Conservation (phyloP, 2,888 invertebrate species). For the Agrotis clavis region DNA sequence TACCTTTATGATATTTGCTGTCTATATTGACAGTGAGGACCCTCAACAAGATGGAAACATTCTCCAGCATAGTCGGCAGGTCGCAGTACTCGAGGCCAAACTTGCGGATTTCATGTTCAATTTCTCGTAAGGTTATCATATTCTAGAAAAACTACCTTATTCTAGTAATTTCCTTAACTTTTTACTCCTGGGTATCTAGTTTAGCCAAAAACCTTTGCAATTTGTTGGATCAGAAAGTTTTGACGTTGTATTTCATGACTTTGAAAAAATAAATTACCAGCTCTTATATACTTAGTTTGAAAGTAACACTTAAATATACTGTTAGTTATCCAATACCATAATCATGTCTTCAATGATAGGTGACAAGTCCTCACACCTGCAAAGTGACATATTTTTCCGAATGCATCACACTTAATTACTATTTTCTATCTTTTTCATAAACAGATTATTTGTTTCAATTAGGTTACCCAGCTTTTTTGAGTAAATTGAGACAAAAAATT, state of each 20-base stretch:
- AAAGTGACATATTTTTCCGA: slow-evolving; percentile 39
- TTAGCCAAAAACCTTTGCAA: background rate
- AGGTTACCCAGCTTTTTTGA: background rate
- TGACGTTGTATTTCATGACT: background rate
- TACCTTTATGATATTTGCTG: slow-evolving; percentile 61
- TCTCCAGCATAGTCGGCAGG: slow-evolving; percentile 70
- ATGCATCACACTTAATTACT: slow-evolving; percentile 42
- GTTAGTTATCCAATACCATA: slow-evolving; percentile 6
- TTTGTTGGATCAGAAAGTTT: background rate
- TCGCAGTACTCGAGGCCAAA: slow-evolving; percentile 68
- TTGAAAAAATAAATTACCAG: background rate
- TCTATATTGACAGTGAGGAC: slow-evolving; percentile 69
- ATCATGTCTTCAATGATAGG: slow-evolving; percentile 26
- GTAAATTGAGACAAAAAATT: background rate
- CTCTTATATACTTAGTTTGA: slow-evolving; percentile 16
- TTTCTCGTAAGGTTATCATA: slow-evolving; percentile 26
- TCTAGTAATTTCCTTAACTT: background rate
- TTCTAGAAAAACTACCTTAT: background rate
- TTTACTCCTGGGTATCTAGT: background rate
- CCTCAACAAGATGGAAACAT: slow-evolving; percentile 66
- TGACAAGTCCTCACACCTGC: slow-evolving; percentile 44
- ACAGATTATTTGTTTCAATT: slow-evolving; percentile 16
- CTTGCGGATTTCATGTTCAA: slow-evolving; percentile 54
- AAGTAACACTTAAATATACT: slow-evolving; percentile 2
- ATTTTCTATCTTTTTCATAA: slow-evolving; percentile 38